Evolutionary conservation across 37 sponge, comb jelly and placozoan species (phyloP).

Genomic region (Axinella damicornis): DNA sequence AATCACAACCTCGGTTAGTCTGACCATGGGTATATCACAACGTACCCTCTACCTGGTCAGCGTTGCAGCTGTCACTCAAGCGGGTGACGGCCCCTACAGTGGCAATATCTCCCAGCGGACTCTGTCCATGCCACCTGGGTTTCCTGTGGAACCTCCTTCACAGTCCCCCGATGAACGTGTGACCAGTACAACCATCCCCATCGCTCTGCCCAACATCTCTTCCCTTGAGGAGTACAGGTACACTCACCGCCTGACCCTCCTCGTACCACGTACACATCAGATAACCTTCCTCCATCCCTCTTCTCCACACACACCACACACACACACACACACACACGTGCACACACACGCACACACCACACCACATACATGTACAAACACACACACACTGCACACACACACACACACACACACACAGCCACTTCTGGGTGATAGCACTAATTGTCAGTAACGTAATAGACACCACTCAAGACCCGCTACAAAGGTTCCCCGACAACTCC

Average conservation of each 20-base stretch:
- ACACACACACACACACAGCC: constrained; percentile 18
- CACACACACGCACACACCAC: not conserved
- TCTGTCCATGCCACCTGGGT: constrained; percentile 3
- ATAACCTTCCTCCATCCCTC: not conserved
- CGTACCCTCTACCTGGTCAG: not conserved
- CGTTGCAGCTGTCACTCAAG: constrained; percentile 16
- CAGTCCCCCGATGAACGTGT: not conserved
- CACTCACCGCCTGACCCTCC: not conserved
- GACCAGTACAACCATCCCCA: constrained; percentile 17
- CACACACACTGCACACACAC: not conserved
- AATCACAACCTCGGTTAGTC: not conserved
- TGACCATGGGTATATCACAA: not conserved
- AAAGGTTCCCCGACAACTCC: not conserved
- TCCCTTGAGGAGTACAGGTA: constrained; percentile 1
- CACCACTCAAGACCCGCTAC: not conserved
- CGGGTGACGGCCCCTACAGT: constrained; percentile 21
- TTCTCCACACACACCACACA: not conserved
- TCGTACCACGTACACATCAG: not conserved
- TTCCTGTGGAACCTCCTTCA: not conserved
- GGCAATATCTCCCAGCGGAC: too few species aligned
- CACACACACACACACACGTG: not conserved
- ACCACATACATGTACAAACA: not conserved
- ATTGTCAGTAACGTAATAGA: not conserved
- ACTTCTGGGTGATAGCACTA: constrained; percentile 43
- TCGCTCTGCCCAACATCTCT: constrained; percentile 13